Evolutionary conservation across 2,888 invertebrate species (phyloP), one percentile per base, ranked within the genome.

Genomic region (Celastrina argiolus): DNA sequence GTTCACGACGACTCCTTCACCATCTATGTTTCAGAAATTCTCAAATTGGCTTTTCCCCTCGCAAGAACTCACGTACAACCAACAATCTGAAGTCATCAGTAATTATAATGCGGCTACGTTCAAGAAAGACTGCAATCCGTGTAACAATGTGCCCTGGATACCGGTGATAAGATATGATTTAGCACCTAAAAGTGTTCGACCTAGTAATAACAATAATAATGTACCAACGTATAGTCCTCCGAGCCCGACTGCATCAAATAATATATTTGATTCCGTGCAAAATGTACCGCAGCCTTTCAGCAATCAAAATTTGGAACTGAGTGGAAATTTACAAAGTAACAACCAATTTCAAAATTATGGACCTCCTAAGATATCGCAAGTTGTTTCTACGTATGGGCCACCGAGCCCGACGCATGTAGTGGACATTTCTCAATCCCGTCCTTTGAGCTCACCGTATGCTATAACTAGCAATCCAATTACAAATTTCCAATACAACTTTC

Each of bases 111-210:
- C 81, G 76, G 76, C 78, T 28, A 83, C 85, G 66, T 78, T 84
- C 59, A 92, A 92, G 70, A 92, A 92, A 76, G 92, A 93, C 70
- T 97, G 97, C 77, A 94, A 95, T 77, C 93, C 95, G 66, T 97
- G 97, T 78, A 96, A 96, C 80, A 92, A 93, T 80, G 93, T 94
- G 76, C 96, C 97, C 68, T 97, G 97, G 97, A 93, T 96, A 74
- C 97, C 97, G 42, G 93, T 96, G 70, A 84, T 91, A 74, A 85
- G 84, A 81, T 92, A 89, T 78, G 86, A 88, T 76, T 74, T 85
- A 78, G 83, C 82, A 72, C 78, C 81, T 73, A 84, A 86, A 82
- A 85, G 80, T 78, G 67, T 76, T 69, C 76, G 80, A 67, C 81
- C 80, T 70, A 85, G 76, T 76, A 72, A 74, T 34, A 77, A 78